phyloP scores from a whole-genome alignment of 2,888 invertebrate species.

The Heteromyza rotundicornis region DNA sequence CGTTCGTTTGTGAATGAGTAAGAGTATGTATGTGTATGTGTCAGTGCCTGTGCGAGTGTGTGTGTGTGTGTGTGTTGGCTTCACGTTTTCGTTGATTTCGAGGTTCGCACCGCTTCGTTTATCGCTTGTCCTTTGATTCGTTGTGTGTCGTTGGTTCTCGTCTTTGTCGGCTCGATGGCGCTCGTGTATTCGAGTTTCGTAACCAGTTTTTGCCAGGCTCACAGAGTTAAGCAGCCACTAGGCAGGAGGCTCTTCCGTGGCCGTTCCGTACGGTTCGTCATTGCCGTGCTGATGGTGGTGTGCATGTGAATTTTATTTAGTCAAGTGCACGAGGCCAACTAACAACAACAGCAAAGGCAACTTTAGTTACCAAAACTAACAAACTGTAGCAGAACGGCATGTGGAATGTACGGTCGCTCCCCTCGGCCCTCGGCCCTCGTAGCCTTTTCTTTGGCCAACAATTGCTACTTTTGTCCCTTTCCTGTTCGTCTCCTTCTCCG shows the following conservation, averaged over 20 bases:
- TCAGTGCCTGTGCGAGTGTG: neutral
- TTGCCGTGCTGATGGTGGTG: conserved; percentile 3
- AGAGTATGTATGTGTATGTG: conserved; percentile 6
- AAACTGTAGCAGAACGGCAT: neutral
- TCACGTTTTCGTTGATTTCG: neutral
- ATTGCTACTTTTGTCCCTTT: neutral
- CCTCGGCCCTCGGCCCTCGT: too few species aligned
- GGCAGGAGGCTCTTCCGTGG: neutral
- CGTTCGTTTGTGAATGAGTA: neutral
- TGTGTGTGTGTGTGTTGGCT: neutral
- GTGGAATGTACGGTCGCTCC: too few species aligned
- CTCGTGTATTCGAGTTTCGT: conserved; percentile 25
- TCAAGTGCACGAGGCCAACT: conserved; percentile 37
- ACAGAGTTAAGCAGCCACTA: conserved; percentile 17
- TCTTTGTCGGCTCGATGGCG: neutral
- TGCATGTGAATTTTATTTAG: conserved; percentile 16
- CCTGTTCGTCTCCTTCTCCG: neutral
- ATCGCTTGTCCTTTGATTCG: conserved; percentile 30
- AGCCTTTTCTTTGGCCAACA: neutral
- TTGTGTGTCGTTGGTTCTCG: conserved; percentile 18
- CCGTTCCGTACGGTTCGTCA: neutral
- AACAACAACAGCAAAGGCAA: conserved; percentile 8
- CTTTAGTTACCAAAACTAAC: neutral
- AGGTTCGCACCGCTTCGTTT: conserved; percentile 12
- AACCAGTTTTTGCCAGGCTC: conserved; percentile 27